Conservation (phyloP, 1,140 invertebrate species). For the Procambarus clarkii region DNA sequence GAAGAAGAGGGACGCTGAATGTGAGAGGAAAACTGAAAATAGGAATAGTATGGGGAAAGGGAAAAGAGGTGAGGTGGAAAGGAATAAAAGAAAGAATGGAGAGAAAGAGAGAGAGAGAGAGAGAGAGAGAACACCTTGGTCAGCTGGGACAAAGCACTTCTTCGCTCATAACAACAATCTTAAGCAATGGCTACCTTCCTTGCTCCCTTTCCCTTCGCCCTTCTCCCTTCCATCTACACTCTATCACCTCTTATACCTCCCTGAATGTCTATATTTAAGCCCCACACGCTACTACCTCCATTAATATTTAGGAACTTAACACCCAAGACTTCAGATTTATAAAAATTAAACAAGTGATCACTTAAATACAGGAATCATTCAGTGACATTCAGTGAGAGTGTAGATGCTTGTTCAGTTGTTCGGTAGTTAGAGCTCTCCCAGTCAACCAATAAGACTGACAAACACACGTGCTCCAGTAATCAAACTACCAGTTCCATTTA, state of each 20-base stretch:
- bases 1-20: background rate
- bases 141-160: background rate
- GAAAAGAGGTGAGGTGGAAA: background rate
- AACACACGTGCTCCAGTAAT: too few relatives aligned
- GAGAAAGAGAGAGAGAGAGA: constrained; percentile 8
- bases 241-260: background rate
- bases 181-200: background rate
- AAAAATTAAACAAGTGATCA: too few relatives aligned
- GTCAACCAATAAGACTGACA: too few relatives aligned
- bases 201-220: background rate
- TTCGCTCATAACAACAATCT: constrained; percentile 3
- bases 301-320: too few relatives aligned
- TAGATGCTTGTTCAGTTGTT: too few relatives aligned
- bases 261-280: background rate
- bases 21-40: background rate
- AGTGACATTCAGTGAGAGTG: too few relatives aligned
- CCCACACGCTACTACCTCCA: too few relatives aligned
- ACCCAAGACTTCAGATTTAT: too few relatives aligned
- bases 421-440: too few relatives aligned
- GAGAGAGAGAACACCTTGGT: background rate
- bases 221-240: background rate
- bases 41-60: background rate
- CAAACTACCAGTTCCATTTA: too few relatives aligned
- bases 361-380: too few relatives aligned
- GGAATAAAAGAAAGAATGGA: constrained; percentile 4